These are phyloP conservation scores for Rhynchonema sp. DNA, from an alignment of 2,888 invertebrate species.

Conservation along the genomic window DNA sequence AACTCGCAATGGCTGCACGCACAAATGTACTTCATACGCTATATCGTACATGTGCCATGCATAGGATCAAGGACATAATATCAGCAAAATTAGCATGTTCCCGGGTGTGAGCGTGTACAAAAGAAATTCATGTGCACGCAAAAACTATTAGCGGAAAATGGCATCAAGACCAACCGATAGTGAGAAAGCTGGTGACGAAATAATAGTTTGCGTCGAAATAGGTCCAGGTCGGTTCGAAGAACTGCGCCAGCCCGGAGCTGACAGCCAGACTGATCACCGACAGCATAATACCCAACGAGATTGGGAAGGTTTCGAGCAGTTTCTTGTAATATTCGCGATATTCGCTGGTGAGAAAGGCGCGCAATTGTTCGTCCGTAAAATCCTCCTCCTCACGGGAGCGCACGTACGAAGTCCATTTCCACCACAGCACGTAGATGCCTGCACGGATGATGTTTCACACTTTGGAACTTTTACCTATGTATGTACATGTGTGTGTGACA, in stretches of 20 bases:
- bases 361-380: neutral
- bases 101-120: too few relatives aligned
- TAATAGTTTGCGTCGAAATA: neutral
- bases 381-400: neutral
- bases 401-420: neutral
- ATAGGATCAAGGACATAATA: too few relatives aligned
- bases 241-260: neutral
- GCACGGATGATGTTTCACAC: neutral
- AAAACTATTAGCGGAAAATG: too few relatives aligned
- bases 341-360: neutral
- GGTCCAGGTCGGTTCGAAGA: neutral
- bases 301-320: neutral
- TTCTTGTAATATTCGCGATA: neutral
- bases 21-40: too few relatives aligned
- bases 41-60: too few relatives aligned
- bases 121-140: too few relatives aligned
- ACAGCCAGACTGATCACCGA: neutral
- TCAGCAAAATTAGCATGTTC: too few relatives aligned
- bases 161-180: too few relatives aligned
- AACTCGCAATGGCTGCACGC: too few relatives aligned
- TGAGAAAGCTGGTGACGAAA: neutral
- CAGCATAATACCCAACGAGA: neutral
- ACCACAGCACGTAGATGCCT: neutral
- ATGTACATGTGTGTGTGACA: too few relatives aligned
- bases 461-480: too few relatives aligned